Base-by-base conservation (phyloP, 2,797 vertebrate species). In the Spinus pinus region DNA sequence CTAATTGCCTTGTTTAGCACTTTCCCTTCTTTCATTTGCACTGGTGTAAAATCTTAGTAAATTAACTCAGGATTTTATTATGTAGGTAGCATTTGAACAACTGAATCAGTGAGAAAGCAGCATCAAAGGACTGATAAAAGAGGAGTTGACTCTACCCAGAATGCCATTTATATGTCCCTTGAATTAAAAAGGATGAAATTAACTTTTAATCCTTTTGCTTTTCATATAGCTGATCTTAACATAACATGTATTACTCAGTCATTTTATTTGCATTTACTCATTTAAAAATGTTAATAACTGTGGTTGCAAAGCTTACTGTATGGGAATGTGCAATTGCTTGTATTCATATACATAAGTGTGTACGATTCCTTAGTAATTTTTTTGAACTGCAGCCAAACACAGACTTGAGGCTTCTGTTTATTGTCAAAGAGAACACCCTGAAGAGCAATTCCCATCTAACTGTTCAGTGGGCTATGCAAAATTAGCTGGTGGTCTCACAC, bases 1-100 rank as follows among this genome's bases (percentile, higher is more conserved):
- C 98, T 98, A 98, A 98, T 98, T 98, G 98, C 97, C 98, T 98
- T 98, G 97, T 97, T 98, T 98, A 98, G 98, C 98, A 98, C 98
- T 98, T 98, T 97, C 95, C 95, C 97, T 97, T 97, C 97, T 98
- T 98, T 97, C 97, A 98, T 98, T 98, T 98, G 97, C 98, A 97
- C 97, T 98, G 97, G 97, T 97, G 97, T 97, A 98, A 98, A 98
- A 98, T 98, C 97, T 98, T 98, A 97, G 97, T 97, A 98, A 98
- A 98, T 98, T 98, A 98, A 98, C 97, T 98, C 97, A 79, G 95
- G 97, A 97, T 98, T 98, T 98, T 98, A 98, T 97, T 97, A 97
- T 97, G 98, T 97, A 98, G 97, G 97, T 98, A 98, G 96, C 97
- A 98, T 98, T 97, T 97, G 98, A 98, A 98, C 97, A 97, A 97